Conservation (phyloP, 2,113 vertebrate species). For the Maccullochella peelii region DNA sequence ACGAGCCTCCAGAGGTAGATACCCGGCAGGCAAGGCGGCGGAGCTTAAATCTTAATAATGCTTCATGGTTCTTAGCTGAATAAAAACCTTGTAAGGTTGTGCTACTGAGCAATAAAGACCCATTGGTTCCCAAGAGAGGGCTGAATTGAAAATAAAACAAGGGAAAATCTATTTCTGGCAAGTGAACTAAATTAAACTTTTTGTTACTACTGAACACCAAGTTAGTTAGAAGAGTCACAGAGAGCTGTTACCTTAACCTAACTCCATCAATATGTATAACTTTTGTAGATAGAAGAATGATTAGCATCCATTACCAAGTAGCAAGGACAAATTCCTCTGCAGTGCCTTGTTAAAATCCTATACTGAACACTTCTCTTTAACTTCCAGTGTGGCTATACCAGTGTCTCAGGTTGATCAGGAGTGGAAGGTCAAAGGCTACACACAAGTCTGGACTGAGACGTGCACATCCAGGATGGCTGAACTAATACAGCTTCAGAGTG, state of each 20-base stretch:
- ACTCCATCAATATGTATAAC: not conserved
- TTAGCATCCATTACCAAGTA: not conserved
- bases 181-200: not conserved
- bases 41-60: constrained; percentile 42
- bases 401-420: not conserved
- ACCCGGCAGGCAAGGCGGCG: not conserved
- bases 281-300: not conserved
- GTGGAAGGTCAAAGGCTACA: not conserved
- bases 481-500: constrained; percentile 1
- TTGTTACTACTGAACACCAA: not conserved
- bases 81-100: constrained; percentile 22
- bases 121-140: not conserved
- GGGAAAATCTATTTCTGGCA: not conserved
- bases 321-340: not conserved
- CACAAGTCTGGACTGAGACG: not conserved
- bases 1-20: constrained; percentile 43
- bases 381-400: not conserved
- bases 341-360: not conserved
- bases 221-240: not conserved
- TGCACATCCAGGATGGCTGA: not conserved
- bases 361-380: no score
- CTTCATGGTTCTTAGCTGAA: constrained; percentile 44
- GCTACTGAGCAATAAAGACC: constrained; percentile 7
- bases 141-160: not conserved
- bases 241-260: not conserved